phyloP scores from a whole-genome alignment of 2,888 invertebrate genomes.

The Tethea ocularis region DNA sequence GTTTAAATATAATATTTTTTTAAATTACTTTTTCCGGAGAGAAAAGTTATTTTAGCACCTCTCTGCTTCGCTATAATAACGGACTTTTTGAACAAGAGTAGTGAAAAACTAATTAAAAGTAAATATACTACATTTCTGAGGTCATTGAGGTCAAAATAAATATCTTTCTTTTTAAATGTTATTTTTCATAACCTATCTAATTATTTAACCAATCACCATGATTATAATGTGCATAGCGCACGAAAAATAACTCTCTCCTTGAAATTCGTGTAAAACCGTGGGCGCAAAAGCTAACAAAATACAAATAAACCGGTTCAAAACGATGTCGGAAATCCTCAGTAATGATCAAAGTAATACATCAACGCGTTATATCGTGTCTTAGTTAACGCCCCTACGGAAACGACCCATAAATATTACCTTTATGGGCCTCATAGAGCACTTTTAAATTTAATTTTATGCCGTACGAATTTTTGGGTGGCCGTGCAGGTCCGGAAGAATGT shows the following conservation, averaged over 20 bases:
- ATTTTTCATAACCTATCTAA: too few species aligned
- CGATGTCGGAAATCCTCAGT: neutral
- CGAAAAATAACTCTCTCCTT: neutral
- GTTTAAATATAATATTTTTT: too few species aligned
- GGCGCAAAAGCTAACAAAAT: neutral
- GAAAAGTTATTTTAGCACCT: too few species aligned
- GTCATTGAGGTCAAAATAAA: too few species aligned
- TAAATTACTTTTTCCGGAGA: too few species aligned
- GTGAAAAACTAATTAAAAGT: too few species aligned
- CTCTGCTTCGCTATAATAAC: too few species aligned
- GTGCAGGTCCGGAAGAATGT: neutral
- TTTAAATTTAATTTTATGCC: conserved; percentile 2
- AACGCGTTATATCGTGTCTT: neutral
- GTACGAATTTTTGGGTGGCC: neutral
- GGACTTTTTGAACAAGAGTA: too few species aligned
- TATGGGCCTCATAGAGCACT: neutral
- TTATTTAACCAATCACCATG: too few species aligned
- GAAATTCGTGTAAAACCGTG: too few species aligned
- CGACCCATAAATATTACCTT: neutral
- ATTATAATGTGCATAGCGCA: neutral
- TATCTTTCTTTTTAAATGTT: too few species aligned
- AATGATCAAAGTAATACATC: neutral
- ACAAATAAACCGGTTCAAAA: neutral
- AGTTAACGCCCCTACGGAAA: neutral
- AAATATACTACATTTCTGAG: too few species aligned